These are phyloP conservation scores for Metaphire vulgaris DNA, from an alignment of 1,140 invertebrate genomes.

Conservation along the genomic window DNA sequence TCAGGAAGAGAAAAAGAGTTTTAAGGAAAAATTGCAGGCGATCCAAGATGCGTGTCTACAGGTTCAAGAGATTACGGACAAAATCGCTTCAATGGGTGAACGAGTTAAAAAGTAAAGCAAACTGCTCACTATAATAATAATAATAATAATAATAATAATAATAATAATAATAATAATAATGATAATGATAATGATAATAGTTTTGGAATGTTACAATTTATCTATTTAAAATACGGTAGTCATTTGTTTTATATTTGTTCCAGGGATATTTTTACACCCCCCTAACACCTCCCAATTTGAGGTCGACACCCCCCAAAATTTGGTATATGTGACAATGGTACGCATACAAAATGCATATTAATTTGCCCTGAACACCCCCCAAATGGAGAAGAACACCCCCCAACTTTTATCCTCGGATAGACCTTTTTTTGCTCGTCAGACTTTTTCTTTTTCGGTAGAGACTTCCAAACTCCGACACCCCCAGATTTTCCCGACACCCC, in stretches of 20 bases:
- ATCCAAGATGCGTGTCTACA: conserved; percentile 87
- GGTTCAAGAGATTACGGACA: conserved; percentile 81
- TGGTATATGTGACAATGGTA: too few relatives aligned
- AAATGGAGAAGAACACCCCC: too few relatives aligned
- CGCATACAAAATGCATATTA: too few relatives aligned
- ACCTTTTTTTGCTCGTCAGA: too few relatives aligned
- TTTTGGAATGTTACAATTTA: not conserved
- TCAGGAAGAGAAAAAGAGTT: conserved; percentile 87
- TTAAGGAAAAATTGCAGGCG: conserved; percentile 85
- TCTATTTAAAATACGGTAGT: not conserved
- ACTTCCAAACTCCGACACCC: too few relatives aligned
- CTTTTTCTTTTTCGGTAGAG: too few relatives aligned
- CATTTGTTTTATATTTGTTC: not conserved
- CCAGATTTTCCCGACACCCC: too few relatives aligned
- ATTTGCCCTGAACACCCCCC: too few relatives aligned
- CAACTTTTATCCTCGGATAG: too few relatives aligned
- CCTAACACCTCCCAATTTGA: not conserved
- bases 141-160: not conserved
- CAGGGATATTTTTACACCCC: not conserved
- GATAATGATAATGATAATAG: not conserved
- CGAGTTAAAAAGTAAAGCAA: conserved; percentile 76
- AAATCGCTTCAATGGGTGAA: conserved; percentile 83
- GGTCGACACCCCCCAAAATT: too few relatives aligned
- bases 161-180: not conserved
- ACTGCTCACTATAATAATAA: not conserved